Evolutionary conservation across 2,888 invertebrate genomes (phyloP).

Genomic region (Hirtodrosophila trivittata): DNA sequence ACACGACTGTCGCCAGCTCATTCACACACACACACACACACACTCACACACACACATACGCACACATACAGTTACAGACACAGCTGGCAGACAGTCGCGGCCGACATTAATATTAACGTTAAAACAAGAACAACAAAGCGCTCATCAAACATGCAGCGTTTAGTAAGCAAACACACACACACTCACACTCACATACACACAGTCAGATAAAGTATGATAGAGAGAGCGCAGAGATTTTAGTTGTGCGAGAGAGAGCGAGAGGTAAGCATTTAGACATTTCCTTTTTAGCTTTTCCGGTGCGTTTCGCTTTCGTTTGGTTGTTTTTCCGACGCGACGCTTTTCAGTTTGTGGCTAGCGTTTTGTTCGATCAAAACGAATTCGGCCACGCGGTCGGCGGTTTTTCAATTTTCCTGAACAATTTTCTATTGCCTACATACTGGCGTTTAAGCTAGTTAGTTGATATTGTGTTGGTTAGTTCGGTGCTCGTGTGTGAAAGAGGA

Average conservation of each 20-base stretch:
- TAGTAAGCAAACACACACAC: conserved; percentile 53
- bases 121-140: conserved; percentile 52
- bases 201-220: neutral
- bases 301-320: conserved; percentile 47
- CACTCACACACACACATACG: conserved; percentile 5
- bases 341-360: conserved; percentile 70
- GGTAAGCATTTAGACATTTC: conserved; percentile 45
- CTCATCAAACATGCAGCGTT: conserved; percentile 74
- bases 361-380: conserved; percentile 61
- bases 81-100: conserved; percentile 64
- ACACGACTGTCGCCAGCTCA: conserved; percentile 24
- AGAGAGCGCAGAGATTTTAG: conserved; percentile 2
- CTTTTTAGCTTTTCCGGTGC: conserved; percentile 70
- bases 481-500: conserved; percentile 7
- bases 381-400: conserved; percentile 37
- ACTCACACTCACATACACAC: conserved; percentile 11
- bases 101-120: conserved; percentile 73
- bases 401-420: conserved; percentile 18
- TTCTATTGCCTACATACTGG: conserved; percentile 10
- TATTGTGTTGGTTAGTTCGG: neutral
- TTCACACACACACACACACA: conserved; percentile 17
- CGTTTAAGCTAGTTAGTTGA: neutral
- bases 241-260: conserved; percentile 46
- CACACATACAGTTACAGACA: conserved; percentile 27
- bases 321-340: conserved; percentile 44